Conservation (phyloP, 2,113 vertebrate species). For the Ptilonorhynchus violaceus region DNA sequence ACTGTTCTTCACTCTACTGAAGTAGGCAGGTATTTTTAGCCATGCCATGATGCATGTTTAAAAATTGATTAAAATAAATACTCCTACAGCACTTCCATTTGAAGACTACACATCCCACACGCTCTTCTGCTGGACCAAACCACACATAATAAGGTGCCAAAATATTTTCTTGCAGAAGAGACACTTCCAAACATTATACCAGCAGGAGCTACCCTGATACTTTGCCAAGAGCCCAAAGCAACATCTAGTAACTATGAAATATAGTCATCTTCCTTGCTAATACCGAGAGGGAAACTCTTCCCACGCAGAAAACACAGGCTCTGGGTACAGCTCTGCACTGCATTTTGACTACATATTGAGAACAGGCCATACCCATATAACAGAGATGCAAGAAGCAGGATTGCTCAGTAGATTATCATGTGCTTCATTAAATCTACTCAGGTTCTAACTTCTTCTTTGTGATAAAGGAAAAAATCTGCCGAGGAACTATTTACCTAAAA, state of each 20-base stretch:
- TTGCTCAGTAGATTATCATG: neutral
- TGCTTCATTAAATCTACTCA: neutral
- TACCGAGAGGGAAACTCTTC: neutral
- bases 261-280: neutral
- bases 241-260: neutral
- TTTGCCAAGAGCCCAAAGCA: conserved; percentile 17
- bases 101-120: neutral
- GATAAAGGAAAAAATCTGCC: neutral
- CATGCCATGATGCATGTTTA: neutral
- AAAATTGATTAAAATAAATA: conserved; percentile 53
- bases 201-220: neutral
- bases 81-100: conserved; percentile 40
- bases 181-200: neutral
- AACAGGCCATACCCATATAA: neutral
- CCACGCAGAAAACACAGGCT: neutral
- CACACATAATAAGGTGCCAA: neutral
- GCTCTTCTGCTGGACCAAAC: neutral
- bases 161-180: neutral
- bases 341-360: neutral
- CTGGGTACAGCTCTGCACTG: neutral
- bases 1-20: neutral
- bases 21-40: conserved; percentile 38
- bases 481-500: neutral
- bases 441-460: neutral
- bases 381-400: neutral